Percentiles rank a stretch among this genome's conserved stretches.
phyloP scores from a whole-genome alignment of 2,797 vertebrate species.

The Erithacus rubecula region DNA sequence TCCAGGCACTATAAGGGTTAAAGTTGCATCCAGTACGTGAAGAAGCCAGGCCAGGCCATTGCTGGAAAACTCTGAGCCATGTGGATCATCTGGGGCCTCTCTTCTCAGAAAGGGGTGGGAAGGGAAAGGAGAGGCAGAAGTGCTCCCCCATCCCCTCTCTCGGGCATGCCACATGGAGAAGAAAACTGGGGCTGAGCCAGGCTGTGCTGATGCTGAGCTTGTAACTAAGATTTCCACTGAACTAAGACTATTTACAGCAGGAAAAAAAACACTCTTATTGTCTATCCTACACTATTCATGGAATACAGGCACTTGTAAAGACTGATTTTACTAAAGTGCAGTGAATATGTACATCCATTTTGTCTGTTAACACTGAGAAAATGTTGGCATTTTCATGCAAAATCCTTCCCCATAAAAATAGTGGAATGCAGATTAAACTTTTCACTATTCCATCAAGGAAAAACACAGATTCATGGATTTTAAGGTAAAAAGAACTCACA shows the following conservation, averaged over 20 bases:
- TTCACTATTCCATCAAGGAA: background rate
- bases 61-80: too few relatives aligned
- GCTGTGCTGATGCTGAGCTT: too few relatives aligned
- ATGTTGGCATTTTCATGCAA: background rate
- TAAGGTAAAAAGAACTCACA: background rate
- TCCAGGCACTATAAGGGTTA: too few relatives aligned
- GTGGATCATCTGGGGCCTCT: too few relatives aligned
- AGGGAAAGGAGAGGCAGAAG: too few relatives aligned
- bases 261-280: accelerated
- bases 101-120: too few relatives aligned
- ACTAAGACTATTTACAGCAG: background rate
- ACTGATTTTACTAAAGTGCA: background rate
- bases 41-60: too few relatives aligned
- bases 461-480: background rate
- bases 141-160: too few relatives aligned
- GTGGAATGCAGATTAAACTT: background rate
- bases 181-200: too few relatives aligned
- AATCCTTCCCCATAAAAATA: background rate
- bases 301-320: background rate
- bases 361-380: background rate
- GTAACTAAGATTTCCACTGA: background rate
- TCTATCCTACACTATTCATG: background rate
- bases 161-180: too few relatives aligned
- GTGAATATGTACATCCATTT: background rate
- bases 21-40: too few relatives aligned